phyloP scores from a whole-genome alignment of 1,140 invertebrate genomes.

The Andricus grossulariae region DNA sequence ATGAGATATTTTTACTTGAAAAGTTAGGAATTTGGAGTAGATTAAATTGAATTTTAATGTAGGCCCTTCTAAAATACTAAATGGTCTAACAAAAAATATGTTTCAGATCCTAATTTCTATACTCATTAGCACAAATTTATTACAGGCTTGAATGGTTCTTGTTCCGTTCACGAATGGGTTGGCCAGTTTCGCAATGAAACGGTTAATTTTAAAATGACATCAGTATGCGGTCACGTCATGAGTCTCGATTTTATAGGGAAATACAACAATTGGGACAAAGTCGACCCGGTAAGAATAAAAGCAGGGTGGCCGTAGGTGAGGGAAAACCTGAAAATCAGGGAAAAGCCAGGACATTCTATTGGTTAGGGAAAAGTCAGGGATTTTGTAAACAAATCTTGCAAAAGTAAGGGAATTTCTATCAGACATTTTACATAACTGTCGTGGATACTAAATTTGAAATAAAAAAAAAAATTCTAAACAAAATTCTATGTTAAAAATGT shows the following conservation, averaged over 20 bases:
- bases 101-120: background rate
- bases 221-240: conserved; percentile 99
- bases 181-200: conserved; percentile 86
- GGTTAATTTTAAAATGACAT: conserved; percentile 95
- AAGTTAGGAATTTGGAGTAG: too few relatives aligned
- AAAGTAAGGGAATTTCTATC: too few relatives aligned
- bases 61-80: background rate
- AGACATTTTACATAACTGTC: background rate
- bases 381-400: too few relatives aligned
- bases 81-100: background rate
- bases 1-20: too few relatives aligned
- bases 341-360: too few relatives aligned
- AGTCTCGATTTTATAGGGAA: conserved; percentile 95
- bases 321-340: too few relatives aligned
- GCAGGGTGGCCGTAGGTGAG: too few relatives aligned
- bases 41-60: too few relatives aligned
- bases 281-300: conserved; percentile 88
- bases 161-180: conserved; percentile 95
- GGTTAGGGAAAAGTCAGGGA: too few relatives aligned
- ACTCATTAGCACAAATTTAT: conserved; percentile 51
- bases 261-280: conserved; percentile 99
- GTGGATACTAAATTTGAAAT: background rate
- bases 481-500: too few relatives aligned
- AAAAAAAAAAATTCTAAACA: too few relatives aligned
- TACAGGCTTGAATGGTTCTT: conserved; percentile 90